Conservation (phyloP, 64 coral and sea anemone genomes). For the Dendronephthya gigantea region DNA sequence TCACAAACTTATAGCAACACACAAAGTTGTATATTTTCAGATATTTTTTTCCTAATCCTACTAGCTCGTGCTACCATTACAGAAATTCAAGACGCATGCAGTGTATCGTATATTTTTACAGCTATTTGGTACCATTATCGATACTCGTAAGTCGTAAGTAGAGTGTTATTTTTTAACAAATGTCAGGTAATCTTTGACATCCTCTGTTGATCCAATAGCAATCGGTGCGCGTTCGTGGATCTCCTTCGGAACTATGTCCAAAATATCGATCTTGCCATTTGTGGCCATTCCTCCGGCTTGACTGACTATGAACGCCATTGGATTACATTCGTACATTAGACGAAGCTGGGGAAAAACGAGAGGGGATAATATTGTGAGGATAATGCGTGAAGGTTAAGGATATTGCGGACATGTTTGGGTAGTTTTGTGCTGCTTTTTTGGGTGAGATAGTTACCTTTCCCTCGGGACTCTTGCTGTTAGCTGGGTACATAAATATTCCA, state of each 20-base stretch:
- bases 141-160: background rate
- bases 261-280: conserved; percentile 56
- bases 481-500: conserved; percentile 98
- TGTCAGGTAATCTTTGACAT: conserved; percentile 88
- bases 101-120: background rate
- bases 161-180: conserved; percentile 52
- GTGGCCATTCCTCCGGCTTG: conserved; percentile 91
- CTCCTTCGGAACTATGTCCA: conserved; percentile 57
- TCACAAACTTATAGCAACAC: too few species aligned
- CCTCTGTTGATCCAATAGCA: conserved; percentile 82
- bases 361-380: background rate
- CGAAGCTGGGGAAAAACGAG: conserved; percentile 48
- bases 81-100: too few species aligned
- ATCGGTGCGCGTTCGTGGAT: conserved; percentile 85
- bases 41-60: too few species aligned
- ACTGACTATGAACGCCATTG: conserved; percentile 80
- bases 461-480: conserved; percentile 69
- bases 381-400: too few species aligned
- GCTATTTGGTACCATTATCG: too few species aligned
- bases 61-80: too few species aligned
- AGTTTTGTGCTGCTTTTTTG: too few species aligned
- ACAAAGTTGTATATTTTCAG: too few species aligned
- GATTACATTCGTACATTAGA: conserved; percentile 90
- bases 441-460: conserved; percentile 61
- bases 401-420: too few species aligned